A percentile compares a stretch with the other conserved stretches of the same genome.
Evolutionary conservation across 2,888 invertebrate genomes (phyloP).

Genomic region (Drosophila nr. perissopoda): DNA sequence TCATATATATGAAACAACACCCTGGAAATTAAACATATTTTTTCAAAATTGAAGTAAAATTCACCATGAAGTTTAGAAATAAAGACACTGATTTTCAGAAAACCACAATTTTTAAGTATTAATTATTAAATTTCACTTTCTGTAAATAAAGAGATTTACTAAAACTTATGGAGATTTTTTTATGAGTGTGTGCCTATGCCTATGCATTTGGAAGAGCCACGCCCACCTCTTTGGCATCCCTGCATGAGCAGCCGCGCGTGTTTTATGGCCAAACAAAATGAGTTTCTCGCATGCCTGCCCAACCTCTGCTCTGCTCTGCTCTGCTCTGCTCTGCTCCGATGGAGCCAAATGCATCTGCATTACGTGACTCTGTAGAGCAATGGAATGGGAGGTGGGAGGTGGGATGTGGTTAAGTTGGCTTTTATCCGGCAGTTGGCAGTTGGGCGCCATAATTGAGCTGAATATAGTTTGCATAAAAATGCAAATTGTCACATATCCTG

Average conservation of each 20-base stretch:
- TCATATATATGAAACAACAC: background rate
- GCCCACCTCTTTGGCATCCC: conserved; percentile 32
- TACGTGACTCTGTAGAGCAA: background rate
- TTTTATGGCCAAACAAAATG: conserved; percentile 73
- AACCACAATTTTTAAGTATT: too few relatives aligned
- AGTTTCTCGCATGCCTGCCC: conserved; percentile 76
- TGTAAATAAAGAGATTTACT: background rate
- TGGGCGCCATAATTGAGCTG: conserved; percentile 66
- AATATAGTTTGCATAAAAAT: conserved; percentile 79
- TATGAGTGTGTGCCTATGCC: conserved; percentile 34
- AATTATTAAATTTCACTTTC: background rate
- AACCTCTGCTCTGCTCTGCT: conserved; percentile 18
- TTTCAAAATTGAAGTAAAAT: background rate
- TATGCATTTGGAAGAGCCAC: conserved; percentile 49
- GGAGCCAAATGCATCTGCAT: conserved; percentile 63
- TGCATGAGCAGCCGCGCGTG: conserved; percentile 73
- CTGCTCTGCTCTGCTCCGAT: conserved; percentile 16
- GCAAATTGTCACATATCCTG: conserved; percentile 81
- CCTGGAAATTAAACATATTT: background rate
- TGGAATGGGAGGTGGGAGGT: background rate
- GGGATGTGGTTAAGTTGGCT: background rate
- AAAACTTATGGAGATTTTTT: background rate
- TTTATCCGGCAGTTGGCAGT: conserved; percentile 21
- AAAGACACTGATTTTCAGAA: too few relatives aligned
- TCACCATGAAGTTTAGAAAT: background rate